Percentiles rank a stretch among this genome's conserved stretches.
Conservation (phyloP, 23 tunicate species). For the Halocynthia aurantium region DNA sequence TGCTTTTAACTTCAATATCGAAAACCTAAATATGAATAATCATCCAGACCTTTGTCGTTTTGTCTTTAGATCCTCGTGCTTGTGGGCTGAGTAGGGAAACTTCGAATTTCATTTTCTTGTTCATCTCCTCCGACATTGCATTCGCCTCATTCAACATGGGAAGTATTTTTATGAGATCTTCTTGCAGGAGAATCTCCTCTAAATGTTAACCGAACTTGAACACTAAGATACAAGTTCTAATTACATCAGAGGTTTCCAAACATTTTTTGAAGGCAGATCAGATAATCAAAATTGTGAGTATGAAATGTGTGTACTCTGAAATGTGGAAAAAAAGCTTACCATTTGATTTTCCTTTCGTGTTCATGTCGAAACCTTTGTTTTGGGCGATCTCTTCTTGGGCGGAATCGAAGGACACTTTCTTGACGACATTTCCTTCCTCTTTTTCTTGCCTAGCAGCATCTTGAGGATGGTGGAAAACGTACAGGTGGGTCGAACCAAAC, state of each 20-base stretch:
- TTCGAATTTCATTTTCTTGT: slow-evolving; percentile 70
- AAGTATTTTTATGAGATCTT: slow-evolving; percentile 61
- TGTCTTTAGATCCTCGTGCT: slow-evolving; percentile 63
- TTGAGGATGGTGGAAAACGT: slow-evolving; percentile 88
- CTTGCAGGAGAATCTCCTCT: slow-evolving; percentile 85
- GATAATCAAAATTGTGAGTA: no score
- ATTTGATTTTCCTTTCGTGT: slow-evolving; percentile 55
- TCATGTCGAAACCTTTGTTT: slow-evolving; percentile 81
- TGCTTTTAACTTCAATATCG: background rate
- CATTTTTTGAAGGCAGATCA: background rate
- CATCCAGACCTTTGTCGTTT: slow-evolving; percentile 50
- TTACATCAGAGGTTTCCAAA: background rate
- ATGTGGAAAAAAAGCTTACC: slow-evolving; percentile 19
- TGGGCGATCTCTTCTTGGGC: slow-evolving; percentile 89
- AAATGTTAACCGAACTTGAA: background rate
- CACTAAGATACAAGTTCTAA: no score
- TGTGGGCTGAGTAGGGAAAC: slow-evolving; percentile 67
- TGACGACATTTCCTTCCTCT: slow-evolving; percentile 25
- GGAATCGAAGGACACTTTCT: slow-evolving; percentile 72
- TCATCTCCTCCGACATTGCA: slow-evolving; percentile 82
- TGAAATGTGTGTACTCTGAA: no score
- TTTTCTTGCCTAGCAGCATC: slow-evolving; percentile 71
- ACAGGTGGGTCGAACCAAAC: slow-evolving; percentile 85
- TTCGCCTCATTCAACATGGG: slow-evolving; percentile 88
- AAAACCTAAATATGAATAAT: background rate